Conservation (phyloP, 2,797 vertebrate species). For the Macrochelys suwanniensis region DNA sequence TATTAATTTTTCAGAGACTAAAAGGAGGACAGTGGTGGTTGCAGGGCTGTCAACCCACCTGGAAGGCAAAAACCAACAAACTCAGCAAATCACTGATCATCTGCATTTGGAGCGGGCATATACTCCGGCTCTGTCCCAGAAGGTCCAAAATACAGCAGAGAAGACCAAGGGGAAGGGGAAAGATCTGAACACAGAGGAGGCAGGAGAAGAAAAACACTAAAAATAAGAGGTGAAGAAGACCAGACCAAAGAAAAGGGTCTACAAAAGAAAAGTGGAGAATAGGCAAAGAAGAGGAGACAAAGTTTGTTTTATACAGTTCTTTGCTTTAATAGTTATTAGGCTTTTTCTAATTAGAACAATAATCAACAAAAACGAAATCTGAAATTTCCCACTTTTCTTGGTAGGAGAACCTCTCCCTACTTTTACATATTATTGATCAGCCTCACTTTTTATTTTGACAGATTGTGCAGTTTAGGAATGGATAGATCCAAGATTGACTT, state of each 20-base stretch:
- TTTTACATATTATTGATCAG: neutral
- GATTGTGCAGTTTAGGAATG: neutral
- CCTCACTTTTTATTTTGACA: neutral
- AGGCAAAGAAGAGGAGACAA: accelerated
- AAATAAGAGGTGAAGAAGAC: neutral
- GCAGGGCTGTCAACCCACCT: slow-evolving; percentile 30
- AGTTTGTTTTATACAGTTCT: slow-evolving; percentile 39
- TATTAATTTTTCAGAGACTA: slow-evolving; percentile 67
- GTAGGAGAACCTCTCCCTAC: neutral
- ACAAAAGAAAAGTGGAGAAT: neutral
- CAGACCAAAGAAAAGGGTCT: slow-evolving; percentile 21
- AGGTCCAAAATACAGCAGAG: neutral
- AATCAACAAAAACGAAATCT: neutral
- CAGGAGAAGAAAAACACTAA: neutral
- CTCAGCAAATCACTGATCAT: slow-evolving; percentile 30
- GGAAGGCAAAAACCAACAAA: slow-evolving; percentile 9
- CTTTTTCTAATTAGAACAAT: neutral
- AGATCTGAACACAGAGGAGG: neutral
- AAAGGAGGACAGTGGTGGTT: slow-evolving; percentile 47
- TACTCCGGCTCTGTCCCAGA: neutral
- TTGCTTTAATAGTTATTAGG: neutral
- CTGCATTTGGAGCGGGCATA: neutral
- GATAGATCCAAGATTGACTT: neutral
- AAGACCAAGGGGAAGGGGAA: neutral
- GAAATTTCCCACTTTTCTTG: neutral